Base-by-base conservation (phyloP, 1,140 invertebrate genomes). In the Hylyphantes graminicola region DNA sequence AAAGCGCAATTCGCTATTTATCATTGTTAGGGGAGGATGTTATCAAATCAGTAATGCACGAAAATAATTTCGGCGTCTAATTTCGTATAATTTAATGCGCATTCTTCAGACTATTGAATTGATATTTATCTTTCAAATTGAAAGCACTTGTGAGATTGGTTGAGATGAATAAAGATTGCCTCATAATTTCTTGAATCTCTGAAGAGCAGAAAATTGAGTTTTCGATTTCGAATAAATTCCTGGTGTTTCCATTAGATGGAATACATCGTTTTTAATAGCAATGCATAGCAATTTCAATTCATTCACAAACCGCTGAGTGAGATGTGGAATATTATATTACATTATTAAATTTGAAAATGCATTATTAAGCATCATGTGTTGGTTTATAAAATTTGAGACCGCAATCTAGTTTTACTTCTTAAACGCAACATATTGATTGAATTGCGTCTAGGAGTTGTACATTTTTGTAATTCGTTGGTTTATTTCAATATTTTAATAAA, bases 51-150 rank as follows among this genome's bases (percentile, higher is more conserved):
- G 76, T 67, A 78, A 78, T 78, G 54, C 53, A 11, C 10, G 64
- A 78, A 78, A 78, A 78, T 67, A 67, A 78, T 78, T 78, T 78
- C 51, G 55, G 19, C 54, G 51, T 67, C 61, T 78, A 78, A 65
- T 78, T 64, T 67, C 10, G 55, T 67, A 55, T 50, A 78, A 54
- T 78, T 78, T 48, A 78, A 78, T 55, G 50, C 50, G 53, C 53
- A 78, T 67, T 13, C 59, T 11, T 63, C 35, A 63, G 35, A 13
- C 11, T 50, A 57, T 48, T 12, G 21, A 76, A 13, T 76, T 17
- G 55, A 76, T 57, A 57, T 15, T 11, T 21, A 54, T 35, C 63
- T 48, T 65, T 67, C 21, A 76, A 63, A 63, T 76, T 63, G 19
- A 76, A 63, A 59, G 61, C 54, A 35, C 53, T 74, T 19, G 51